Conservation (phyloP, 2,113 vertebrate species). For the Malaclemys terrapin region DNA sequence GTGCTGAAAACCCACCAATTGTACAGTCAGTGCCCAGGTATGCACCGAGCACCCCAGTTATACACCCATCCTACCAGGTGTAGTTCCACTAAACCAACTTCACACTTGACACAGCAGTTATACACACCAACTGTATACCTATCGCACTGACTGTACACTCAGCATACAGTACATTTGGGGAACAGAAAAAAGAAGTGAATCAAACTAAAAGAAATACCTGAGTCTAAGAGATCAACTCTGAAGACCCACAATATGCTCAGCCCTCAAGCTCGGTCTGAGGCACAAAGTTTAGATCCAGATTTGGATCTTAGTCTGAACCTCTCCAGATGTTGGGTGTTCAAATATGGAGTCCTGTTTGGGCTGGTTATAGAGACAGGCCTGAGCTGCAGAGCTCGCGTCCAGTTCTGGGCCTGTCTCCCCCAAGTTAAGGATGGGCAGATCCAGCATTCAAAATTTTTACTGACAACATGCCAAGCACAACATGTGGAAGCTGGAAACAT, state of each 20-base stretch:
- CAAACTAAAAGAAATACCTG: not conserved
- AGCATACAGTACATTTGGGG: rapidly evolving
- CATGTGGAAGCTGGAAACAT: not conserved
- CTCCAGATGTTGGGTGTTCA: not conserved
- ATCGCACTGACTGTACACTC: not conserved
- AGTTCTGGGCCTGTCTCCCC: not conserved
- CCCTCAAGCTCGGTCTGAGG: not conserved
- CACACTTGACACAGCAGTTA: rapidly evolving
- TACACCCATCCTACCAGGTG: not conserved
- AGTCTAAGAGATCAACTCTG: not conserved
- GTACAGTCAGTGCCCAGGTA: not conserved
- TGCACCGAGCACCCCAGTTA: rapidly evolving
- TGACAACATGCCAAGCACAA: not conserved
- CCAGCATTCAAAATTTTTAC: not conserved
- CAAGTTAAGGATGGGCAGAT: not conserved
- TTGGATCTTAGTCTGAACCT: not conserved
- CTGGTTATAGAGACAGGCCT: not conserved
- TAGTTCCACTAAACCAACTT: rapidly evolving
- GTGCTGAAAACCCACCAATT: not conserved
- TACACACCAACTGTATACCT: not conserved
- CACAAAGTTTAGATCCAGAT: rapidly evolving
- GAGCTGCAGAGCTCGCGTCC: not conserved
- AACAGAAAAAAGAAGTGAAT: not conserved
- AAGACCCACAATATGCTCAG: not conserved
- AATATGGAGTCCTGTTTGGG: not conserved